Evolutionary conservation across 2,888 invertebrate species (phyloP), one percentile per base, ranked within the genome.

Genomic region (Atherix ibis): DNA sequence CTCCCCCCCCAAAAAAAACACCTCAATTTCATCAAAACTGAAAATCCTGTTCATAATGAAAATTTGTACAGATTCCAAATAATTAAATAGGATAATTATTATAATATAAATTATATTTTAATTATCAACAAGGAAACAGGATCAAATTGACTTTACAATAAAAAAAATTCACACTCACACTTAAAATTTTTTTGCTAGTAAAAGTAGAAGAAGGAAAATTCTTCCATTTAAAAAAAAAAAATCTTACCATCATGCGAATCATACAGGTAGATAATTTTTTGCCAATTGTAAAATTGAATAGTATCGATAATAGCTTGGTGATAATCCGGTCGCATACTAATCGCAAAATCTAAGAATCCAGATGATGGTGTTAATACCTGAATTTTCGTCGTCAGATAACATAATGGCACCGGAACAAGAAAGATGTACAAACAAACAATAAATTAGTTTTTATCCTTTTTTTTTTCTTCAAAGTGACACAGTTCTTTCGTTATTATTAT

Each of bases 251-350:
- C 76, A 48, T 80, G 76, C 27, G 76, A 75, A 62, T 81, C 78
- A 58, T 79, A 81, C 45, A 83, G 65, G 62, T 81, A 82, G 54
- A 80, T 76, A 50, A 83, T 73, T 56, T 73, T 71, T 46, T 70
- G 69, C 83, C 83, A 84, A 39, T 73, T 81, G 61, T 95, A 95
- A 62, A 84, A 80, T 43, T 79, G 71, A 50, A 97, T 88, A 38
- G 92, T 82, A 64, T 94, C 94, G 46, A 94, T 83, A 54, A 97
- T 82, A 38, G 95, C 92, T 52, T 79, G 80, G 61, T 92, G 88
- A 64, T 92, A 37, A 63, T 94, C 85, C 25, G 97, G 95, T 42
- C 91, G 73, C 79, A 97, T 81, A 59, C 87, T 87, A 51, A 89
- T 80, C 34, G 88, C 89, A 55, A 81, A 85, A 64, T 88, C 87